These are phyloP conservation scores for Lacanobia wlatinum DNA, from an alignment of 2,888 invertebrate genomes.

Conservation along the genomic window DNA sequence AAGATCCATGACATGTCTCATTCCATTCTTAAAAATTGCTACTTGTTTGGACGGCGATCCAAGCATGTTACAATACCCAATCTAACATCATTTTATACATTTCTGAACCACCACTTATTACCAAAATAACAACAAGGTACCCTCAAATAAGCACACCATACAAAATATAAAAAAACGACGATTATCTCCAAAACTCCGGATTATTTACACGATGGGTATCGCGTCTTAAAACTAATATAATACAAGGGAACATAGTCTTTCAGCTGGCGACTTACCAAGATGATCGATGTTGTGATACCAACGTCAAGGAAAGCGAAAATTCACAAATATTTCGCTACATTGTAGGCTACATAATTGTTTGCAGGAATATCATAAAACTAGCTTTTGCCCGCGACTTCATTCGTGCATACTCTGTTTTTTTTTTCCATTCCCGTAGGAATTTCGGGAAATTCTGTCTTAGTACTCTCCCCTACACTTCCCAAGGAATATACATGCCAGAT, in stretches of 20 bases:
- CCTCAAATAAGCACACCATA: conserved; percentile 40
- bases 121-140: conserved; percentile 40
- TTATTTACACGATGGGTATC: conserved; percentile 73
- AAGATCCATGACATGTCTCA: neutral
- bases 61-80: conserved; percentile 17
- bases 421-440: too few relatives aligned
- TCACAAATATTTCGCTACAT: conserved; percentile 25
- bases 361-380: conserved; percentile 4
- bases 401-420: too few relatives aligned
- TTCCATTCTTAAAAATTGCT: neutral
- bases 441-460: too few relatives aligned
- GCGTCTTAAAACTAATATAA: conserved; percentile 75
- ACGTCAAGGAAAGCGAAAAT: conserved; percentile 51
- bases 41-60: conserved; percentile 15
- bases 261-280: conserved; percentile 55
- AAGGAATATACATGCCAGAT: too few relatives aligned
- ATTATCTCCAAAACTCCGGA: conserved; percentile 82
- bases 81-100: conserved; percentile 1
- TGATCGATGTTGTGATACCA: conserved; percentile 44
- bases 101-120: conserved; percentile 29
- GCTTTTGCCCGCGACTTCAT: too few relatives aligned
- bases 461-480: too few relatives aligned
- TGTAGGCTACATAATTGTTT: conserved; percentile 11
- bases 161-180: conserved; percentile 63
- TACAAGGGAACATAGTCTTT: conserved; percentile 75